Conservation (phyloP, 2,113 vertebrate species). For the Barnardius zonarius region DNA sequence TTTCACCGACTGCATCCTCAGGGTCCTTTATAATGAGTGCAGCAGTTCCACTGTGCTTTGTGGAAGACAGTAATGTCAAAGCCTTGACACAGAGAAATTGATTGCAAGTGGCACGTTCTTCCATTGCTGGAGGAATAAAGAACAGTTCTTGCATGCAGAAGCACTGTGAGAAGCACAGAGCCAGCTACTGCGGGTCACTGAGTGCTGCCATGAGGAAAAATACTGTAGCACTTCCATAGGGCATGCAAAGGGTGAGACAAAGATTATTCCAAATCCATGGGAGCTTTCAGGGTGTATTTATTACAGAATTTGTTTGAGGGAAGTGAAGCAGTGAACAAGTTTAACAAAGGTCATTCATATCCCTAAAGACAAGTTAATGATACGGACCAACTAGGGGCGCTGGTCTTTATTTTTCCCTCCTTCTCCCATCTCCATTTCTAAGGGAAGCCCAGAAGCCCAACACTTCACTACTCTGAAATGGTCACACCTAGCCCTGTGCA, state of each 20-base stretch:
- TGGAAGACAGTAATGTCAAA: neutral
- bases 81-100: conserved; percentile 8
- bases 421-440: neutral
- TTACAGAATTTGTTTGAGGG: neutral
- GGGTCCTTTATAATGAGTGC: conserved; percentile 6
- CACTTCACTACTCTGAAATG: neutral
- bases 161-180: neutral
- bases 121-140: neutral
- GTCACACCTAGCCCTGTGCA: neutral
- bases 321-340: neutral
- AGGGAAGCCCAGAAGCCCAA: neutral
- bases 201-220: neutral
- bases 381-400: neutral
- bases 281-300: neutral
- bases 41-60: neutral
- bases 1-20: conserved; percentile 32
- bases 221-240: neutral
- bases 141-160: neutral
- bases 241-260: neutral
- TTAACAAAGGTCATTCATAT: neutral
- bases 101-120: neutral
- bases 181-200: neutral
- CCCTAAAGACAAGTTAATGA: neutral
- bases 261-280: neutral
- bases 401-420: neutral